Conservation (phyloP, 1,140 invertebrate genomes). For the Lucilia sericata region DNA sequence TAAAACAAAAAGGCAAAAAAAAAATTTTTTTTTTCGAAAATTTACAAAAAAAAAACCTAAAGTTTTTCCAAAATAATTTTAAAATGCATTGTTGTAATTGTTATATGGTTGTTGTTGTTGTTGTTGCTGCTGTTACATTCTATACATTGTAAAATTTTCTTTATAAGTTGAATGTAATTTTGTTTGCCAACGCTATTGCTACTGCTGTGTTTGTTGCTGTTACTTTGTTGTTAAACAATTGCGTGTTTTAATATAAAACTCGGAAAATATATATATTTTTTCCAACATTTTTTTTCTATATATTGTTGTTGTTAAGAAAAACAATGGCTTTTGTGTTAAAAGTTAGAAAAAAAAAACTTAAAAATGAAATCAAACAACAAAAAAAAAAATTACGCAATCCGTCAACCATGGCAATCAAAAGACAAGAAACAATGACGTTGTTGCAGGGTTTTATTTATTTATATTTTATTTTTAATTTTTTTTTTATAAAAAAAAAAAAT, state of each 20-base stretch:
- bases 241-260: conserved; percentile 27
- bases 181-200: background rate
- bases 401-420: conserved; percentile 46
- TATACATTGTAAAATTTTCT: conserved; percentile 9
- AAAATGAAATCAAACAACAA: background rate
- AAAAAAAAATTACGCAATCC: conserved; percentile 44
- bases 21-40: background rate
- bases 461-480: too few species aligned
- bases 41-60: background rate
- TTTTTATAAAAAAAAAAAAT: too few species aligned
- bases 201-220: background rate
- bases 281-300: conserved; percentile 11
- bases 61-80: conserved; percentile 15
- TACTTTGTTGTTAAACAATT: conserved; percentile 22
- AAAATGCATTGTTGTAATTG: background rate
- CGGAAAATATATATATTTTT: background rate
- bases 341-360: background rate
- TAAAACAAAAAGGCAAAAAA: background rate
- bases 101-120: too few species aligned
- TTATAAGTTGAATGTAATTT: background rate
- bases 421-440: conserved; percentile 24
- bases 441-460: background rate
- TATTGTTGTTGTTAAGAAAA: conserved; percentile 15
- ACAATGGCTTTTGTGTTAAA: background rate
- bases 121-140: background rate